Conservation (phyloP, 2,797 vertebrate genomes). For the Microctenopoma steveboyesi region DNA sequence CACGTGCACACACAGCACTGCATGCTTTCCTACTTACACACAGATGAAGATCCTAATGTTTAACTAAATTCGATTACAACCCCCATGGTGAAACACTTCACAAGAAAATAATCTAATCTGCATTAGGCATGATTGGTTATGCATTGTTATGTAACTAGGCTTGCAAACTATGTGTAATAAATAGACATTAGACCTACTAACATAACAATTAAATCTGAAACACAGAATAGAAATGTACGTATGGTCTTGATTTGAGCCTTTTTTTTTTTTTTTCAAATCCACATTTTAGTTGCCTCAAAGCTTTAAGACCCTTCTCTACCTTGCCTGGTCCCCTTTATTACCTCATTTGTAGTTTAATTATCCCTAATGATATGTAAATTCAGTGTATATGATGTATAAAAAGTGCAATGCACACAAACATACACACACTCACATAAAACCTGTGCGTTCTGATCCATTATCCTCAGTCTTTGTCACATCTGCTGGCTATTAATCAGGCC, state of each 20-base stretch:
- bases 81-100: neutral
- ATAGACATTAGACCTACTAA: neutral
- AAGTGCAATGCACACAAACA: slow-evolving; percentile 15
- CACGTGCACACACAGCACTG: slow-evolving; percentile 1
- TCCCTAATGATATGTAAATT: slow-evolving; percentile 42
- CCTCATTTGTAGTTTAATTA: slow-evolving; percentile 56
- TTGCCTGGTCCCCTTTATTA: slow-evolving; percentile 43
- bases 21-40: neutral
- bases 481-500: slow-evolving; percentile 73
- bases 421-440: slow-evolving; percentile 29
- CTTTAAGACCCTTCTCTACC: slow-evolving; percentile 4
- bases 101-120: slow-evolving; percentile 8
- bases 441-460: slow-evolving; percentile 61
- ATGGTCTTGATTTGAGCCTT: neutral
- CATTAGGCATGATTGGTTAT: neutral
- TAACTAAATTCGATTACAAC: slow-evolving; percentile 27
- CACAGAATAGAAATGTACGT: neutral
- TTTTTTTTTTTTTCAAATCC: neutral
- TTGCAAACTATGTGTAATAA: neutral
- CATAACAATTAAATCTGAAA: neutral
- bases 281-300: slow-evolving; percentile 21
- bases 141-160: neutral
- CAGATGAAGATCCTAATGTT: neutral
- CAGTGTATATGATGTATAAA: slow-evolving; percentile 38
- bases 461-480: slow-evolving; percentile 65